Conservation (phyloP, 2,797 vertebrate genomes). For the Hozukius guyotensis region DNA sequence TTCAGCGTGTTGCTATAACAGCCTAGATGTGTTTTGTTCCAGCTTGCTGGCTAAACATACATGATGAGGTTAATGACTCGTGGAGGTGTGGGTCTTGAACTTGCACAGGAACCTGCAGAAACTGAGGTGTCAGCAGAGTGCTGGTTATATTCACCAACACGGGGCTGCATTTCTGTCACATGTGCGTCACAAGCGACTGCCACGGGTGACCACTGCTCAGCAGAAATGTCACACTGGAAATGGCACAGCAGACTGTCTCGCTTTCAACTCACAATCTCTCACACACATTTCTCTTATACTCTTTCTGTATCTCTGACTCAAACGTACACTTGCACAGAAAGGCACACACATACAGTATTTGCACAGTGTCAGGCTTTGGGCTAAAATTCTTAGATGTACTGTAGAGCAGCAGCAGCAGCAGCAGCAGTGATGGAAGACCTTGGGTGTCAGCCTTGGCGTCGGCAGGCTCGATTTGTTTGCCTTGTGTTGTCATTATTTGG, state of each 20-base stretch:
- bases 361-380: conserved; percentile 21
- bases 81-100: conserved; percentile 30
- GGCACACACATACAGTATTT: conserved; percentile 1
- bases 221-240: conserved; percentile 76
- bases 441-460: conserved; percentile 64
- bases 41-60: conserved; percentile 33
- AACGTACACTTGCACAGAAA: neutral
- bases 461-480: conserved; percentile 65
- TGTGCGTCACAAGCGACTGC: conserved; percentile 50
- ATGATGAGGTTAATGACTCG: conserved; percentile 56
- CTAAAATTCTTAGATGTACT: conserved; percentile 20
- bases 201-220: conserved; percentile 74
- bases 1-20: neutral
- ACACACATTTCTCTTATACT: neutral
- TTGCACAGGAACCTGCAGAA: conserved; percentile 48
- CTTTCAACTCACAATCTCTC: conserved; percentile 13
- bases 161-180: conserved; percentile 79
- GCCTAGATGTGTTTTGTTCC: conserved; percentile 3
- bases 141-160: conserved; percentile 52
- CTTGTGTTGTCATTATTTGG: conserved; percentile 67
- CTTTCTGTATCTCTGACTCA: neutral
- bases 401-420: conserved; percentile 14
- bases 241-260: conserved; percentile 27
- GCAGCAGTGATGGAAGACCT: conserved; percentile 65
- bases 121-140: conserved; percentile 66